Percentiles rank a stretch among this genome's conserved stretches.
phyloP scores from a whole-genome alignment of 2,797 vertebrate genomes.

The Zonotrichia albicollis region DNA sequence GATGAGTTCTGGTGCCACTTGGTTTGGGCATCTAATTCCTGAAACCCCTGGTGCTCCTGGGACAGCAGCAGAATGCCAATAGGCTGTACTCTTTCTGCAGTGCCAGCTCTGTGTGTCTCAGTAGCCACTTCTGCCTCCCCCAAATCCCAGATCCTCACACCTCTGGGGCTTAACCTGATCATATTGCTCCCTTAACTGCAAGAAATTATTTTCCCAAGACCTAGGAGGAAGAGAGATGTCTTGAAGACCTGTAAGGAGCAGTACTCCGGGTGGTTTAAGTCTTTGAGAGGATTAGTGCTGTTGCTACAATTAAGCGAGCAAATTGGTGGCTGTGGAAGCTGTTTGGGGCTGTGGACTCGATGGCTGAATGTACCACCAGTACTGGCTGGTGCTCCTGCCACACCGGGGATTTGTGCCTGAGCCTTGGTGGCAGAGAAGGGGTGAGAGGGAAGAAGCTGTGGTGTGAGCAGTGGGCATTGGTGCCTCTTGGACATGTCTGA shows the following conservation, averaged over 20 bases:
- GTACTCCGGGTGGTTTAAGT: not conserved
- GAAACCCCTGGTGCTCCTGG: not conserved
- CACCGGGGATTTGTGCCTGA: not conserved
- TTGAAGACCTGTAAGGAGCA: not conserved
- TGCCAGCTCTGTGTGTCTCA: not conserved
- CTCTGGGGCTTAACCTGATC: not conserved
- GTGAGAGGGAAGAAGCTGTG: not conserved
- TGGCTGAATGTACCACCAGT: fast-evolving
- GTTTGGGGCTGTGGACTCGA: not conserved
- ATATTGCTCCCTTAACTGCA: not conserved
- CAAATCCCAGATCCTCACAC: not conserved
- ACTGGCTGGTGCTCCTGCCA: not conserved
- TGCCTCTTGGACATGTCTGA: fast-evolving
- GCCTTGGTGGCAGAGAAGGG: not conserved
- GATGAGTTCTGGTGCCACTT: not conserved
- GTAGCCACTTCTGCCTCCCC: not conserved
- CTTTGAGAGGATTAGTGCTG: not conserved
- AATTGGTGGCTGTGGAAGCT: not conserved
- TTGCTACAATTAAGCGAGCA: not conserved
- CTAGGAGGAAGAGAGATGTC: not conserved
- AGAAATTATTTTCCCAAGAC: not conserved
- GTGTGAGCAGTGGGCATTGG: not conserved
- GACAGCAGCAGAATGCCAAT: not conserved
- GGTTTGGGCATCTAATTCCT: not conserved
- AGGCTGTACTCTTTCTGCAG: not conserved